A percentile compares a stretch with the other conserved stretches of the same genome.
phyloP scores from a whole-genome alignment of 2,797 vertebrate species.

The Amazona finschi region DNA sequence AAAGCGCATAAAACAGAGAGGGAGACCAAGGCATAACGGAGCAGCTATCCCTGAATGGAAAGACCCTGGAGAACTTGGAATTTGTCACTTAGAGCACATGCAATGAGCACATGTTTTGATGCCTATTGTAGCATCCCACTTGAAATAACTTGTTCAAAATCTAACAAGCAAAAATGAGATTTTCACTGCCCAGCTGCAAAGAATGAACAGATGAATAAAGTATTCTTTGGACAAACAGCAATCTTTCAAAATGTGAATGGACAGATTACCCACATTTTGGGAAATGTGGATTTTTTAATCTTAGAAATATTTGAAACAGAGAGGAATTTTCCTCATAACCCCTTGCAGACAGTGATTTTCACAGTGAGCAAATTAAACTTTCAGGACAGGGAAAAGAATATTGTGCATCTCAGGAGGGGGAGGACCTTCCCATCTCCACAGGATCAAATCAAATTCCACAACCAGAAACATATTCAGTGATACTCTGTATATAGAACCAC shows the following conservation, averaged over 20 bases:
- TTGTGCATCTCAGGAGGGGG: neutral
- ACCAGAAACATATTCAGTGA: neutral
- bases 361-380: neutral
- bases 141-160: neutral
- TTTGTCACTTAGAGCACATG: neutral
- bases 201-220: neutral
- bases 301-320: neutral
- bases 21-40: constrained; percentile 30
- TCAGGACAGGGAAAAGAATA: neutral
- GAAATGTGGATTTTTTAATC: neutral
- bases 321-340: neutral
- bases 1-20: constrained; percentile 64
- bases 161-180: neutral
- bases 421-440: neutral
- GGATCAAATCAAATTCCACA: neutral
- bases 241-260: neutral
- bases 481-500: neutral
- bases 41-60: neutral
- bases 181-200: neutral
- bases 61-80: neutral
- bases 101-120: neutral
- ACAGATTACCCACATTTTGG: neutral
- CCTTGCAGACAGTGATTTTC: neutral
- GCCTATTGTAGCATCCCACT: neutral
- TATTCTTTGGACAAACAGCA: neutral